Conservation (phyloP, 2,113 vertebrate species). For the Isichthys henryi region DNA sequence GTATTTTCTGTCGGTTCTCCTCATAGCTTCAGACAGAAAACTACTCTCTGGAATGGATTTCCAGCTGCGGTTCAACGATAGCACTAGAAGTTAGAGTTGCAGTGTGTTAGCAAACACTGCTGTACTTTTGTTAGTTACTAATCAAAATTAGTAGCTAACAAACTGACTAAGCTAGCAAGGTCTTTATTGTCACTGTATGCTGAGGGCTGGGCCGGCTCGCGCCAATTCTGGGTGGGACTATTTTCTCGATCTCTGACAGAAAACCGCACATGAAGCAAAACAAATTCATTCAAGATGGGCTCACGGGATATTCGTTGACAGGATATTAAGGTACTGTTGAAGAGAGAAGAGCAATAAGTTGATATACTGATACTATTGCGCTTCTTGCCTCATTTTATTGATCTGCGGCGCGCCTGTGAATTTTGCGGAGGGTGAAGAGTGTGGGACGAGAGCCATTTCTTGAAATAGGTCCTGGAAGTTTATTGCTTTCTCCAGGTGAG, state of each 20-base stretch:
- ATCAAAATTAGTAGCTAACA: neutral
- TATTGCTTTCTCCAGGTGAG: constrained; percentile 4
- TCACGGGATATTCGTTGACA: neutral
- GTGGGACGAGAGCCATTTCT: neutral
- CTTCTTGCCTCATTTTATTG: neutral
- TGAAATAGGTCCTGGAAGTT: neutral
- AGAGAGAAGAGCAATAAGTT: neutral
- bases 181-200: neutral
- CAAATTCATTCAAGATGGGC: neutral
- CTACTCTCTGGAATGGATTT: neutral
- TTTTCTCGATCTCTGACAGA: neutral
- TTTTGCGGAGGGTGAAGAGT: neutral
- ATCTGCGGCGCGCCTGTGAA: neutral
- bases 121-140: neutral
- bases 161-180: neutral
- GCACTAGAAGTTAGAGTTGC: neutral
- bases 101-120: neutral
- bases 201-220: neutral
- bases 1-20: neutral
- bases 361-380: neutral
- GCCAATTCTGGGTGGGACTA: neutral
- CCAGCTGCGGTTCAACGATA: neutral
- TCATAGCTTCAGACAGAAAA: neutral
- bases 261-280: neutral
- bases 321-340: neutral